A percentile compares a stretch with the other conserved stretches of the same genome.
Conservation (phyloP, 2,797 vertebrate genomes). For the Sebastes paucispinis region DNA sequence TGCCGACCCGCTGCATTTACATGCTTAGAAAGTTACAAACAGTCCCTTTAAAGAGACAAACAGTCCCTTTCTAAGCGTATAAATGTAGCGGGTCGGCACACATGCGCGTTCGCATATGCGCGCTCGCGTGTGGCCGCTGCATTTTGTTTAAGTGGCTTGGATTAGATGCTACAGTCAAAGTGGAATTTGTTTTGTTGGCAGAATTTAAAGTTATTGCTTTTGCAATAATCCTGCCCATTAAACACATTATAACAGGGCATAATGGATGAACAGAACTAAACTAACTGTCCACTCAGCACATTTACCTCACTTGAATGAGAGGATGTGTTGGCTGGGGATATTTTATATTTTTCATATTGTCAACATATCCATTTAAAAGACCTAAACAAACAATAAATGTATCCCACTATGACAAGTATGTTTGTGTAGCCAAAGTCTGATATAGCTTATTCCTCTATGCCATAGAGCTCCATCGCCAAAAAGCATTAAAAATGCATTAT, state of each 20-base stretch:
- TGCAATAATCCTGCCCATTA: background rate
- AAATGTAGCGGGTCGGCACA: no score
- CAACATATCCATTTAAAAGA: background rate
- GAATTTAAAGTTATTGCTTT: no score
- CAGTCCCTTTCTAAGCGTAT: no score
- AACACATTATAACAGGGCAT: background rate
- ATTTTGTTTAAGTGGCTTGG: no score
- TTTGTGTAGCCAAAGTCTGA: background rate
- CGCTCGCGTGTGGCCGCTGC: no score
- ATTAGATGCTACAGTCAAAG: no score
- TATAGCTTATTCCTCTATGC: background rate
- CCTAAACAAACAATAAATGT: background rate
- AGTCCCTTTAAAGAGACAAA: no score
- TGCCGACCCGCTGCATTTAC: no score
- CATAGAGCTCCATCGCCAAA: background rate
- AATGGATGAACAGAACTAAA: background rate
- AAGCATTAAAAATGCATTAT: background rate
- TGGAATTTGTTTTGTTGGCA: no score
- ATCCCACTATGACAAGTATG: background rate
- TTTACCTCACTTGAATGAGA: background rate
- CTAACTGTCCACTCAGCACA: background rate
- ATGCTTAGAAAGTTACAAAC: no score
- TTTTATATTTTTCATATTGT: no score
- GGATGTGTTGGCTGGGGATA: background rate
- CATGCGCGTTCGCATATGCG: no score